phyloP scores from a whole-genome alignment of 2,113 vertebrate genomes.

The Hirundichthys speculiger region DNA sequence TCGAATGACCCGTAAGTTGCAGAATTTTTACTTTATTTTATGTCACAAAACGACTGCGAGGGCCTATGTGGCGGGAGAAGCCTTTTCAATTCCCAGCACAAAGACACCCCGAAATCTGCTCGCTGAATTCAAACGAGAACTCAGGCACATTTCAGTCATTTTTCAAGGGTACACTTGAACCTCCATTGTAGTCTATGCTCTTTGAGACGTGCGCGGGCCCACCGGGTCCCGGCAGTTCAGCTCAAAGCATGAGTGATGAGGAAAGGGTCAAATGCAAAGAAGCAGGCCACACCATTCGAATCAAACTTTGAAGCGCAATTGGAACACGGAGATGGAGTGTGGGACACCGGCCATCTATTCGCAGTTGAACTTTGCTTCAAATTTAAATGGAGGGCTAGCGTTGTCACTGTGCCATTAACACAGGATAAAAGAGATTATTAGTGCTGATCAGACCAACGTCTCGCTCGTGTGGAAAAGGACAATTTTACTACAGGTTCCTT shows the following conservation, averaged over 20 bases:
- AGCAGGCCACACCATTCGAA: slow-evolving; percentile 60
- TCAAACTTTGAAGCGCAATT: slow-evolving; percentile 73
- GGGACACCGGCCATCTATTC: slow-evolving; percentile 51
- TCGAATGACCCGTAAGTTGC: slow-evolving; percentile 97
- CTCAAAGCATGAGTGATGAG: slow-evolving; percentile 65
- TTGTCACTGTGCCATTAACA: slow-evolving; percentile 73
- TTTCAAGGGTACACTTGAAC: slow-evolving; percentile 72
- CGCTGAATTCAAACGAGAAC: slow-evolving; percentile 65
- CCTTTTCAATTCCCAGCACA: slow-evolving; percentile 47
- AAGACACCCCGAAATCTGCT: slow-evolving; percentile 47
- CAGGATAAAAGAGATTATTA: slow-evolving; percentile 81
- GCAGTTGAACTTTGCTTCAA: slow-evolving; percentile 78
- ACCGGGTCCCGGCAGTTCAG: slow-evolving; percentile 55
- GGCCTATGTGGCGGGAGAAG: slow-evolving; percentile 19
- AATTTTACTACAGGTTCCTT: slow-evolving; percentile 67
- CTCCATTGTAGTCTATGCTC: slow-evolving; percentile 49
- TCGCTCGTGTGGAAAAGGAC: slow-evolving; percentile 73
- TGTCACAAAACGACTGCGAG: slow-evolving; percentile 21
- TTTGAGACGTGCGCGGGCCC: slow-evolving; percentile 46
- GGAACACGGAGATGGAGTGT: slow-evolving; percentile 44
- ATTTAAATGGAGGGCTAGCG: slow-evolving; percentile 76
- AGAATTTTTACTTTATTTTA: slow-evolving; percentile 10
- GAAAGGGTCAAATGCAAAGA: slow-evolving; percentile 73
- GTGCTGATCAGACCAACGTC: slow-evolving; percentile 72
- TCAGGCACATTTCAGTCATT: slow-evolving; percentile 59